Conservation (phyloP, 2,888 invertebrate species). For the Epistrophella euchroma region DNA sequence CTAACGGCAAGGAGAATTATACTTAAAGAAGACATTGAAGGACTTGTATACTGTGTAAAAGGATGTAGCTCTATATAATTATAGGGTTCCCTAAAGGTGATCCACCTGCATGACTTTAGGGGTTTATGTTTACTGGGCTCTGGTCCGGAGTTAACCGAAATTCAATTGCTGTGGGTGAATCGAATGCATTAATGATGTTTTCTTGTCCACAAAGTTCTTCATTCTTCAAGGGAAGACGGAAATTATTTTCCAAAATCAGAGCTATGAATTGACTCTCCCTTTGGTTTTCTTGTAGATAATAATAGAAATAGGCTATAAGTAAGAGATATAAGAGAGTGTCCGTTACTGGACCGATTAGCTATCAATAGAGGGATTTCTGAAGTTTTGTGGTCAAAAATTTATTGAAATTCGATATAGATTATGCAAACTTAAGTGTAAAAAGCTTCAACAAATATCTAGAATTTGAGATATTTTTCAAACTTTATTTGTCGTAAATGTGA, state of each 20-base stretch:
- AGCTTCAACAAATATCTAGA: background rate
- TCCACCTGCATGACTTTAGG: background rate
- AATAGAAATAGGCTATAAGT: background rate
- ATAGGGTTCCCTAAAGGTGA: background rate
- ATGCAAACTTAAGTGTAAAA: background rate
- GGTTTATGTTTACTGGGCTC: background rate
- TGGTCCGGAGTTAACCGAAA: constrained; percentile 23
- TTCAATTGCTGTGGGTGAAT: constrained; percentile 38
- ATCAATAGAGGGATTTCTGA: background rate
- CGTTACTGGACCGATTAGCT: constrained; percentile 22
- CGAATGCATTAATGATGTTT: constrained; percentile 36
- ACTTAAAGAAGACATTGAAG: constrained; percentile 37
- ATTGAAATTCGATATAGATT: background rate
- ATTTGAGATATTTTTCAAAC: no score
- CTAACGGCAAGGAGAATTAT: constrained; percentile 31
- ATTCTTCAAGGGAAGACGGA: background rate
- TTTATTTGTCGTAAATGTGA: no score
- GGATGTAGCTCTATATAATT: background rate
- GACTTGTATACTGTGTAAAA: background rate
- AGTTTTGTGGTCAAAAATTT: background rate
- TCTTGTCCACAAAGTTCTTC: no score
- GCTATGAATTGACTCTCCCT: background rate
- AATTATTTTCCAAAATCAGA: constrained; percentile 1
- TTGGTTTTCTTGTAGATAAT: background rate
- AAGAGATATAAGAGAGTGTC: background rate